Evolutionary conservation across 2,797 vertebrate genomes (phyloP), one percentile per base, ranked within the genome.

Genomic region (Tiaroga cobitis): DNA sequence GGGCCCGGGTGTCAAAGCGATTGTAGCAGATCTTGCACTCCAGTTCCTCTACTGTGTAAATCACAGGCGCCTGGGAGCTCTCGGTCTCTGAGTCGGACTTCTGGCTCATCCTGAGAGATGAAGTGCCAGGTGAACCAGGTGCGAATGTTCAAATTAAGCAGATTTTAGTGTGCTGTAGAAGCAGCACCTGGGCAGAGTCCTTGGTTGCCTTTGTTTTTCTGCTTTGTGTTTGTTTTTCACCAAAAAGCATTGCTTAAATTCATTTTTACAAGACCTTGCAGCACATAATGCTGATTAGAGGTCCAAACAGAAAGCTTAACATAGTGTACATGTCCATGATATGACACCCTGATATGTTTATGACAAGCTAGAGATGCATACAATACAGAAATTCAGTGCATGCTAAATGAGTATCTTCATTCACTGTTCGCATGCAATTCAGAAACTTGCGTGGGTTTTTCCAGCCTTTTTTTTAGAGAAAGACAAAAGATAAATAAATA

Each of bases 11-110:
- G 26, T 97, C 96, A 0, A 95, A 97, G 29, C 92, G 92, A 88
- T 96, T 96, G 89, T 96, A 97, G 94, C 97, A 98, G 91, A 98
- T 97, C 86, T 96, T 95, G 93, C 97, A 98, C 87, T 98, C 97
- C 5, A 96, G 93, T 80, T 97, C 96, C 34, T 95, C 94, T 87
- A 94, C 63, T 0, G 91, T 88, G 84, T 92, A 93, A 69, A 92
- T 90, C 77, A 89, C 87, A 3, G 93, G 73, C 1, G 70, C 84
- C 77, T 89, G 88, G 21, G 86, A 61, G 83, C 88, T 78, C 81
- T 89, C 89, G 0, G 84, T 67, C 82, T 90, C 90, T 1, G 81
- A 86, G 39, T 92, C 91, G 1, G 84, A 85, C 77, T 92, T 91
- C 78, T 88, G 91, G 65, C 91, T 91, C 91, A 93, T 92, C 72